Base-by-base conservation (phyloP, 2,797 vertebrate genomes). In the Sciaenops ocellatus region DNA sequence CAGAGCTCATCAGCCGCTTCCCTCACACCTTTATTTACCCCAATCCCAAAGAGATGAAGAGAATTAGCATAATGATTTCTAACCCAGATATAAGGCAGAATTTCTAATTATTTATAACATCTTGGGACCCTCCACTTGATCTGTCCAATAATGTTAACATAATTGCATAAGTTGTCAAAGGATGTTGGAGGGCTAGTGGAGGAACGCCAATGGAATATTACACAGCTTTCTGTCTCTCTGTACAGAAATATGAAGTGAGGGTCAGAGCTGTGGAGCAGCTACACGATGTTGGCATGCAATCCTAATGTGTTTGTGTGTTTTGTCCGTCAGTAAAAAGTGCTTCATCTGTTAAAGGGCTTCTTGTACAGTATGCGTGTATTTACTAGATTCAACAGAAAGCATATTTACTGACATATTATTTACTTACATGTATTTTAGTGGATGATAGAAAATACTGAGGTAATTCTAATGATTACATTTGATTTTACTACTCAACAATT, bases 91-190 rank as follows among this genome's bases (percentile, higher is more conserved):
- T 95, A 94, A 94, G 85, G 85, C 90, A 90, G 93, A 94, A 95
- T 95, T 93, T 95, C 94, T 96, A 95, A 96, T 96, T 95, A 95
- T 95, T 95, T 95, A 93, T 93, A 93, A 95, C 93, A 95, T 95
- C 95, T 95, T 93, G 95, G 95, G 95, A 96, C 93, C 90, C 79
- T 91, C 91, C 69, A 79, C 92, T 93, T 93, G 94, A 96, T 96
- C 95, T 95, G 91, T 92, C 92, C 93, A 96, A 96, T 96, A 96
- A 95, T 95, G 95, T 96, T 96, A 94, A 95, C 93, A 95, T 96
- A 96, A 96, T 96, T 95, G 94, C 94, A 90, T 91, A 91, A 95
- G 93, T 93, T 94, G 90, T 92, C 87, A 92, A 91, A 91, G 92
- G 92, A 92, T 92, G 90, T 93, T 91, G 83, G 87, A 91, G 87